Percentiles rank a stretch among this genome's conserved stretches.
phyloP scores from a whole-genome alignment of 2,113 vertebrate genomes.

The Copsychus sechellarum region DNA sequence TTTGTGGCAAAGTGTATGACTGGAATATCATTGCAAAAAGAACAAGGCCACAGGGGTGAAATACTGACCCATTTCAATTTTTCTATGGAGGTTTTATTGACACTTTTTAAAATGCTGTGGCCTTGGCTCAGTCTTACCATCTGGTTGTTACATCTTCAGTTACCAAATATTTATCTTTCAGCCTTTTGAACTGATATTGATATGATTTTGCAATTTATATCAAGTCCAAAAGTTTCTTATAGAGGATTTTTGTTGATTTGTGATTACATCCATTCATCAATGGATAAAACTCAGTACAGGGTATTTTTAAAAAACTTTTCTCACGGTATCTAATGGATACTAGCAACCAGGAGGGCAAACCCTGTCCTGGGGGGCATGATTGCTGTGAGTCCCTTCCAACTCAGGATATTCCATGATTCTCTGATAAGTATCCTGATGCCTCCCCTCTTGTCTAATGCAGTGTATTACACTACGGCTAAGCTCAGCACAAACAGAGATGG shows the following conservation, averaged over 20 bases:
- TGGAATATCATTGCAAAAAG: background rate
- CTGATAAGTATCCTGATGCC: background rate
- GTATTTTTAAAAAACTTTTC: background rate
- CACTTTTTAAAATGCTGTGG: background rate
- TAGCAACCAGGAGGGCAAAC: background rate
- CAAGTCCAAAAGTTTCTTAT: background rate
- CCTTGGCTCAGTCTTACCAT: background rate
- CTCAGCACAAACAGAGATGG: background rate
- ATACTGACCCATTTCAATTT: background rate
- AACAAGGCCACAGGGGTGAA: background rate
- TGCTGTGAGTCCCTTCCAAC: background rate
- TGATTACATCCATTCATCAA: background rate
- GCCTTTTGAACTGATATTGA: background rate
- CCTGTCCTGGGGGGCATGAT: background rate
- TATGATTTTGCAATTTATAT: background rate
- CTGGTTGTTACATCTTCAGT: background rate
- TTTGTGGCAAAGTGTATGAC: background rate
- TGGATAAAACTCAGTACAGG: background rate
- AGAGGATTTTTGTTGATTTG: background rate
- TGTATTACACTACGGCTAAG: fast-evolving
- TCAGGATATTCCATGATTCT: background rate
- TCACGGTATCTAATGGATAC: background rate
- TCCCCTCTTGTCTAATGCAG: background rate
- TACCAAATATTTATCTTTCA: background rate
- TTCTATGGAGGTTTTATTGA: background rate